Conservation (phyloP, 2,113 vertebrate genomes). For the Natator depressus region DNA sequence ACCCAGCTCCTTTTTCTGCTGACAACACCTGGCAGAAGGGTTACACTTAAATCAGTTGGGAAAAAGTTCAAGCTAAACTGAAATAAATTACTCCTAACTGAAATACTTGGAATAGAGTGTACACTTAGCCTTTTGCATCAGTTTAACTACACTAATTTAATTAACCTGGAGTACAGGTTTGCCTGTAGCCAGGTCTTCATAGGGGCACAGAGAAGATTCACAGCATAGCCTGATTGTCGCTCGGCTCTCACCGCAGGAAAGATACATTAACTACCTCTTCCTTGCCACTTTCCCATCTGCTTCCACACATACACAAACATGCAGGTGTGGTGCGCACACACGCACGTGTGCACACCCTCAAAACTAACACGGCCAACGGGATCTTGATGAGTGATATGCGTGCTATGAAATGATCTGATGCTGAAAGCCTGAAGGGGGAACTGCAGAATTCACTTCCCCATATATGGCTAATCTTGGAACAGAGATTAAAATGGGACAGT, state of each 20-base stretch:
- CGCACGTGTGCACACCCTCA: neutral
- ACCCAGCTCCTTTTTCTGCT: neutral
- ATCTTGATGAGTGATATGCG: slow-evolving; percentile 38
- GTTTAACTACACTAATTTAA: rapidly evolving
- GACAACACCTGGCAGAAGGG: neutral
- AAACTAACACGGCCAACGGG: slow-evolving; percentile 35
- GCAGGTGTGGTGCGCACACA: neutral
- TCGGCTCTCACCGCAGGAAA: neutral
- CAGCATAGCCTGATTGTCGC: neutral
- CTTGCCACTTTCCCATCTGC: neutral
- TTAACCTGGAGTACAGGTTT: neutral
- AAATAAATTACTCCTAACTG: neutral
- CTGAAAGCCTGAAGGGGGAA: slow-evolving; percentile 58
- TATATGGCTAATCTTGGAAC: slow-evolving; percentile 61
- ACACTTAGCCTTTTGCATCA: neutral
- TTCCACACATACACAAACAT: rapidly evolving
- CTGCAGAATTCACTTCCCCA: slow-evolving; percentile 47
- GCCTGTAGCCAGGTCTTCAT: neutral
- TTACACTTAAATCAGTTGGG: neutral
- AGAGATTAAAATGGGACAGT: slow-evolving; percentile 58
- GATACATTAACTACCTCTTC: neutral
- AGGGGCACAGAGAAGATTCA: rapidly evolving
- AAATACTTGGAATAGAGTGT: neutral
- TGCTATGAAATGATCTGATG: slow-evolving; percentile 60
- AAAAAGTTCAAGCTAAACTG: neutral